phyloP scores from a whole-genome alignment of 2,888 invertebrate species.

The Drosophila imparisetae region DNA sequence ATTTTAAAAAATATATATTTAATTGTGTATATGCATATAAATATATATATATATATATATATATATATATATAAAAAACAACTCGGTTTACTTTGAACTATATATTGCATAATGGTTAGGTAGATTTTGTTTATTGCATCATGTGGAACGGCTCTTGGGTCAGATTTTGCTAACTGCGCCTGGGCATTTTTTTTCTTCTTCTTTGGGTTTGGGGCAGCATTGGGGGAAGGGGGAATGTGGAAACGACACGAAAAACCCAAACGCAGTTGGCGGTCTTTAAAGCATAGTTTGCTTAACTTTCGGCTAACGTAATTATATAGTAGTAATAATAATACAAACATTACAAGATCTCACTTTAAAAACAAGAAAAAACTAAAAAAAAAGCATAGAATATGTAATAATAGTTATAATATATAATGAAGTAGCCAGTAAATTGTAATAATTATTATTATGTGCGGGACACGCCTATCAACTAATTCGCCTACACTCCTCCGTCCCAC shows the following conservation, averaged over 20 bases:
- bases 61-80: conserved; percentile 8
- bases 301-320: conserved; percentile 19
- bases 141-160: conserved; percentile 42
- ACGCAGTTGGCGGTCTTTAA: background rate
- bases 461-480: conserved; percentile 11
- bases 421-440: conserved; percentile 31
- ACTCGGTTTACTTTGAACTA: conserved; percentile 36
- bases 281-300: conserved; percentile 7
- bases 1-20: background rate
- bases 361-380: conserved; percentile 1
- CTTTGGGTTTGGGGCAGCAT: background rate
- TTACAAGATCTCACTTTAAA: conserved; percentile 10
- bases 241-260: background rate
- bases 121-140: conserved; percentile 26
- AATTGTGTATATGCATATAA: background rate
- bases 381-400: conserved; percentile 20
- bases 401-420: conserved; percentile 5
- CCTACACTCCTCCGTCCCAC: background rate
- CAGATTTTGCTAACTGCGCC: conserved; percentile 24
- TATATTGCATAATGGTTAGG: conserved; percentile 12
- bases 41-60: conserved; percentile 2
- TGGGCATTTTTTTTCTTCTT: background rate
- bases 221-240: background rate
- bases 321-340: conserved; percentile 48
- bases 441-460: conserved; percentile 20